Base-by-base conservation (phyloP, 2,888 invertebrate species). In the Sesia apiformis region DNA sequence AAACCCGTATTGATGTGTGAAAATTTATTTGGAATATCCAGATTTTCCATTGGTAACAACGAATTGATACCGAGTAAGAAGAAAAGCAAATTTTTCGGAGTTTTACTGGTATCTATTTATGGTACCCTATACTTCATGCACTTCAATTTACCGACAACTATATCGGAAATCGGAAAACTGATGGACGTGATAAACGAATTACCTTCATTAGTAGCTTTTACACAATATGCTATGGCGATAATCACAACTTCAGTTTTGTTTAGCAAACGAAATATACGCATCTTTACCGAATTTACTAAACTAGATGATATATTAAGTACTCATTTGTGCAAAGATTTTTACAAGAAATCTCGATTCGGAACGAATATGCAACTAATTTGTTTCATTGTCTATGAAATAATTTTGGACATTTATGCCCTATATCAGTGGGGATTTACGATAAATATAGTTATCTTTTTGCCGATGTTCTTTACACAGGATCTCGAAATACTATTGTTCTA, bases 11-110 rank as follows among this genome's bases (percentile, higher is more conserved):
- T 54, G 23, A 5, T 52, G 3, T n/a, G 38, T 6, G 60, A 56
- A 40, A 51, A 40, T 5, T 39, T 56, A 5, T 55, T 58, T 50
- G 58, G 56, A 40, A 55, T 58, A 53, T 57, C 57, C 39, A 49
- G 60, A 54, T 58, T 58, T 41, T 52, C 53, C 4, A 51, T 52
- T 5, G 39, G 40, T 5, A 52, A 54, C 6, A 49, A 56, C 3
- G 39, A 39, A 38, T 38, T 60, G 5, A 8, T 39, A 5, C 38
- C 40, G 39, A 51, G 51, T 23, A 53, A 53, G 41, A 53, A 53
- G 41, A 46, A 42, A 43, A 51, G 53, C 3, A 58, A 60, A 54
- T 3, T 46, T 39, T 6, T 55, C 4, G 57, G 53, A 52, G 4
- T 56, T 8, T 39, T 57, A 42, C 55, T 53, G 40, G 42, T 42